These are phyloP conservation scores for Petrocephalus microphthalmus DNA, from an alignment of 2,113 vertebrate species.

Conservation along the genomic window DNA sequence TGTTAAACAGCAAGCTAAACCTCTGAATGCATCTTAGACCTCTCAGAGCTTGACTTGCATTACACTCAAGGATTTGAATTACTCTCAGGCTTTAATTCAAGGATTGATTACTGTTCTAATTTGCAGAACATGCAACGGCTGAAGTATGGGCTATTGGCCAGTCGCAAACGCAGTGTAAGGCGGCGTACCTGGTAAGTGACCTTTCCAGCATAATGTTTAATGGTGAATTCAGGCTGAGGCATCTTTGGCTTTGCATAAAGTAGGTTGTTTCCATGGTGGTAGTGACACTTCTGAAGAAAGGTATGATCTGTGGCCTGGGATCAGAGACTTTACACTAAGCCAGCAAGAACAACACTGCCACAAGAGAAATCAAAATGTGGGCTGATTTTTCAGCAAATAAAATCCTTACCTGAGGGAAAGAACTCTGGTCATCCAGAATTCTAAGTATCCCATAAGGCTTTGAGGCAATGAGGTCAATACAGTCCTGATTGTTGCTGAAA, in stretches of 20 bases:
- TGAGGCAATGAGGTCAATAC: constrained; percentile 88
- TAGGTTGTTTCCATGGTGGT: constrained; percentile 79
- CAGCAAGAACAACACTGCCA: constrained; percentile 5
- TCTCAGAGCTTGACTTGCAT: background rate
- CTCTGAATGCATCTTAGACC: too few relatives aligned
- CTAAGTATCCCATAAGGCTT: constrained; percentile 90
- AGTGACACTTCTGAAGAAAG: constrained; percentile 98
- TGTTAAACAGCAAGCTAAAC: background rate
- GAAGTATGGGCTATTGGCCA: background rate
- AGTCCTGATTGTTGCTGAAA: constrained; percentile 82
- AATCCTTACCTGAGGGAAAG: constrained; percentile 83
- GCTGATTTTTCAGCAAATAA: background rate
- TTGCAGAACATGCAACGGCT: background rate
- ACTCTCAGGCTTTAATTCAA: constrained; percentile 13
- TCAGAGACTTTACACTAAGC: constrained; percentile 17
- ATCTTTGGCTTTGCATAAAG: constrained; percentile 94
- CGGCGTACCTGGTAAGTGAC: constrained; percentile 86
- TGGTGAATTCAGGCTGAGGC: constrained; percentile 89
- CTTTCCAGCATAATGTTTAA: constrained; percentile 91
- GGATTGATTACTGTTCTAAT: background rate
- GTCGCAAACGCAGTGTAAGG: background rate
- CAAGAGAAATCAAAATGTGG: background rate
- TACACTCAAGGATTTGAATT: background rate
- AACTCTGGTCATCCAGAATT: constrained; percentile 91
- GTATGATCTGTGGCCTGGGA: constrained; percentile 94